phyloP scores from a whole-genome alignment of 2,888 invertebrate species.

The Microdon myrmicae region DNA sequence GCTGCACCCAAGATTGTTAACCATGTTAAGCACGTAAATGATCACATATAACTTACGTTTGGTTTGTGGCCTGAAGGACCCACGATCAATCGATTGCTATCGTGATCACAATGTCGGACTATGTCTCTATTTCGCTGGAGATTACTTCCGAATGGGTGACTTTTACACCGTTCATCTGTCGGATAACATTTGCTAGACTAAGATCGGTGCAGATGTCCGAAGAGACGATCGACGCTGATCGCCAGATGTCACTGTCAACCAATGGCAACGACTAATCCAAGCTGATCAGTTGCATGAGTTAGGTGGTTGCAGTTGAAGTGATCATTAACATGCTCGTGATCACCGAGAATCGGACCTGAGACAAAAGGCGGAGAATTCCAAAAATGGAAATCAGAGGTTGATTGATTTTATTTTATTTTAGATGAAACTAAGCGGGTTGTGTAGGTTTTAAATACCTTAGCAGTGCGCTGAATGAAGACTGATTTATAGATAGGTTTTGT shows the following conservation, averaged over 20 bases:
- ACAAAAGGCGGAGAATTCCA: too few species aligned
- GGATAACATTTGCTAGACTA: conserved; percentile 14
- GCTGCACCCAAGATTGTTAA: conserved; percentile 28
- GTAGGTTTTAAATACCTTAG: too few species aligned
- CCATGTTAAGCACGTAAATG: conserved; percentile 24
- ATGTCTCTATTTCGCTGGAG: conserved; percentile 48
- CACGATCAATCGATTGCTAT: conserved; percentile 28
- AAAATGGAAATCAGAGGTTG: too few species aligned
- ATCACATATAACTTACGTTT: conserved; percentile 28
- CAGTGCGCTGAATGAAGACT: too few species aligned
- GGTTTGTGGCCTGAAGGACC: conserved; percentile 44
- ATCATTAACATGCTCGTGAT: too few species aligned
- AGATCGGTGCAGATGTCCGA: conserved; percentile 26
- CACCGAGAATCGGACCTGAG: too few species aligned
- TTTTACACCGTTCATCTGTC: conserved; percentile 29
- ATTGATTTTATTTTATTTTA: too few species aligned
- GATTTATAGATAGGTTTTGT: too few species aligned
- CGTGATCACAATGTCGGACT: conserved; percentile 45
- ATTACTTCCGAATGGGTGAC: conserved; percentile 46
- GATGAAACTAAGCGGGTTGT: too few species aligned
- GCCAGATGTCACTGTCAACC: conserved; percentile 20
- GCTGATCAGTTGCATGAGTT: conserved; percentile 18
- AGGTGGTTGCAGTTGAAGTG: too few species aligned
- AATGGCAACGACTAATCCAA: conserved; percentile 23
- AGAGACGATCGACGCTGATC: conserved; percentile 23